phyloP scores from a whole-genome alignment of 1,140 invertebrate species.

The Drosophila mojavensis region DNA sequence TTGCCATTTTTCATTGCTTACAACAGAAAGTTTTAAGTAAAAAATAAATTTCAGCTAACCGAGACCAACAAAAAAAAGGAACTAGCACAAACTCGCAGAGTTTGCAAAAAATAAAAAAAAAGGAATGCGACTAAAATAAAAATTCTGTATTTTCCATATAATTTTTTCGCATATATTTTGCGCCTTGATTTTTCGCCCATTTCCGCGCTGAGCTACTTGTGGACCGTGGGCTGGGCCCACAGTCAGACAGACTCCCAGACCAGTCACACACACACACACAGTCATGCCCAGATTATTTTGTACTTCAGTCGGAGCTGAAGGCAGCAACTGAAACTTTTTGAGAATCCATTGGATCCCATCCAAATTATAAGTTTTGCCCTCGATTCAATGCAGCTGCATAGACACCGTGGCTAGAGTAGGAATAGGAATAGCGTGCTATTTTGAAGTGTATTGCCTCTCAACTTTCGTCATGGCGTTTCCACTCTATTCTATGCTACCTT shows the following conservation, averaged over 20 bases:
- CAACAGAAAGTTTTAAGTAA: conserved; percentile 82
- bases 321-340: conserved; percentile 30
- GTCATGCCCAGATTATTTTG: conserved; percentile 46
- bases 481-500: conserved; percentile 25
- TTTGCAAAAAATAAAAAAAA: conserved; percentile 33
- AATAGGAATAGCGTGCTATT: not conserved
- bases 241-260: conserved; percentile 48
- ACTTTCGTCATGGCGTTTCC: conserved; percentile 13
- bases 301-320: conserved; percentile 24
- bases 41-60: conserved; percentile 74
- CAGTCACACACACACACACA: conserved; percentile 23
- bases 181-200: conserved; percentile 37
- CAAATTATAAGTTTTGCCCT: conserved; percentile 75
- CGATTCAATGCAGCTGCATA: conserved; percentile 63
- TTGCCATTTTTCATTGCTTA: conserved; percentile 79
- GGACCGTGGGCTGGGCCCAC: conserved; percentile 16
- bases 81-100: conserved; percentile 48
- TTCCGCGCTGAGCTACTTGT: conserved; percentile 19
- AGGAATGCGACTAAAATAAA: conserved; percentile 19
- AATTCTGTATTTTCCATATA: conserved; percentile 42
- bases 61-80: conserved; percentile 28
- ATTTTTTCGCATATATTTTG: conserved; percentile 68
- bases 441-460: not conserved
- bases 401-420: conserved; percentile 20
- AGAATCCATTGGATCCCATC: conserved; percentile 63